Base-by-base conservation (phyloP, 2,888 invertebrate species). In the Physocephala rufipes region DNA sequence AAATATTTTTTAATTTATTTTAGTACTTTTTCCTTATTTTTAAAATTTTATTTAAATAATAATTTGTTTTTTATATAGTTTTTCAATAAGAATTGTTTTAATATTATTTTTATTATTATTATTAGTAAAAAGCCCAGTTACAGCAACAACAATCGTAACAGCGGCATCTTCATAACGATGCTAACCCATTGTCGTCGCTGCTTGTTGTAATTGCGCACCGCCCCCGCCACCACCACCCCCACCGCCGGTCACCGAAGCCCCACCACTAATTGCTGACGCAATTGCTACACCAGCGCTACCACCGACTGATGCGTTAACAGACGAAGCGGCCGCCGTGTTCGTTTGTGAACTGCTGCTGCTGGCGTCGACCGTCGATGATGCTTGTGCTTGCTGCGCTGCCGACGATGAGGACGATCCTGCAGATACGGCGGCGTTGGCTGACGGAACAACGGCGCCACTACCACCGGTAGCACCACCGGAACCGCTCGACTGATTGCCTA, bases 161-260 rank as follows among this genome's bases (percentile, higher is more conserved):
- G 74, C 77, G 77, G n/a, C n/a, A n/a, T n/a, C n/a, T n/a, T n/a
- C n/a, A n/a, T n/a, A n/a, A n/a, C n/a, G n/a, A n/a, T 77, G 83
- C 83, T 82, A 83, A 83, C 83, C 83, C 82, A 83, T 81, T 80
- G 83, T 82, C 78, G 83, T 80, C 80, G 82, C 79, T 79, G 82
- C 77, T 76, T 79, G 80, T 75, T 80, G 81, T 77, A 77, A 77
- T 76, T 77, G 79, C 74, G 76, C 72, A 69, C 72, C 73, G 21
- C 70, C 75, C 74, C 75, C 73, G 69, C 74, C 68, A 63, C 72
- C 78, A 67, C 75, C 76, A 19, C 63, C 65, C 45, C 69, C 71
- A 74, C 74, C 71, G 72, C 65, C 49, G n/a, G 2, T n/a, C 15
- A 58, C 58, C 76, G 36, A 76, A 75, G 69, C 78, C 78, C 73